Percentiles rank a stretch among this genome's conserved stretches.
Conservation (phyloP, 2,888 invertebrate species). For the Leptopterna dolabrata region DNA sequence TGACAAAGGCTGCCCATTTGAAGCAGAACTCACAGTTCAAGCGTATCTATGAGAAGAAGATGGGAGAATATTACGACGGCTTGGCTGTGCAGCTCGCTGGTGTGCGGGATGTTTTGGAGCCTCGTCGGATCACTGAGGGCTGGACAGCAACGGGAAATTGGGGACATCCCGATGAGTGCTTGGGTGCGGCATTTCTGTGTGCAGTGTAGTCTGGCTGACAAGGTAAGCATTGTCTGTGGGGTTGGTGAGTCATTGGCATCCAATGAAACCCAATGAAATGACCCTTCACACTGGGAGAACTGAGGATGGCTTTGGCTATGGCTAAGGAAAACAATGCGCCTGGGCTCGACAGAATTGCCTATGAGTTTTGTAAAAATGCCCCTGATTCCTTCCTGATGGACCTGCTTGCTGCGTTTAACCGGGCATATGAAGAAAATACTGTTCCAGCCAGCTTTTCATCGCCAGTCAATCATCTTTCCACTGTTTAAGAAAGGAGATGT, state of each 20-base stretch:
- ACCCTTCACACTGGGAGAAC: too few relatives aligned
- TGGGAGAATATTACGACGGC: not conserved
- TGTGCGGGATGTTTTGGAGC: not conserved
- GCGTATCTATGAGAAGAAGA: not conserved
- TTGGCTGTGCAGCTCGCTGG: not conserved
- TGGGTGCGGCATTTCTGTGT: not conserved
- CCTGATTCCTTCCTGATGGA: too few relatives aligned
- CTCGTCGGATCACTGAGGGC: not conserved
- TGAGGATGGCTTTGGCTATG: too few relatives aligned
- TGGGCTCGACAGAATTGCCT: too few relatives aligned
- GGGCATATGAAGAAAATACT: too few relatives aligned
- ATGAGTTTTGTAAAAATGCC: too few relatives aligned
- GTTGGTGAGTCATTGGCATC: not conserved
- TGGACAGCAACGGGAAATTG: not conserved
- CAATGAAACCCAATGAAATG: not conserved
- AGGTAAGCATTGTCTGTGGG: not conserved
- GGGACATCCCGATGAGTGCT: not conserved
- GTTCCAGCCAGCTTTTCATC: too few relatives aligned
- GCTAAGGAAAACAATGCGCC: too few relatives aligned
- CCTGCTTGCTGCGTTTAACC: too few relatives aligned
- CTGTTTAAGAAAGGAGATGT: too few relatives aligned
- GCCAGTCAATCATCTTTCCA: too few relatives aligned
- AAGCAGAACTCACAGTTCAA: not conserved
- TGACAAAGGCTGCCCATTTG: not conserved
- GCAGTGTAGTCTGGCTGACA: not conserved